Conservation (phyloP, 2,797 vertebrate species). For the Scomberomorus guttatus region DNA sequence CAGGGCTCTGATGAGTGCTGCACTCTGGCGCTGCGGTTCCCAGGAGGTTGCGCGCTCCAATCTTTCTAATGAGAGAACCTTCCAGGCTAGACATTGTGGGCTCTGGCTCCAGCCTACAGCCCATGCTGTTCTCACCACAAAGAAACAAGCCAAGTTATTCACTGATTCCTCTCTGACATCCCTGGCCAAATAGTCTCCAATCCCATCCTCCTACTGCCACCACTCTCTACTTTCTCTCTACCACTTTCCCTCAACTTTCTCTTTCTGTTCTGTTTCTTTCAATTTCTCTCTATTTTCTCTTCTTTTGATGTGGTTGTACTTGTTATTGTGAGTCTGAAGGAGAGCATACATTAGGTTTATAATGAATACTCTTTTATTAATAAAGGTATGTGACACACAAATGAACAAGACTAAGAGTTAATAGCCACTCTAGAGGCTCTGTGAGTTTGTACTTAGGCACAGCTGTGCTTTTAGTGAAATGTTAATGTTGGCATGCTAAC, state of each 20-base stretch:
- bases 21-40: slow-evolving; percentile 66
- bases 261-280: slow-evolving; percentile 55
- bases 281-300: slow-evolving; percentile 45
- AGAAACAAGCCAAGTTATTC: slow-evolving; percentile 84
- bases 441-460: too few relatives aligned
- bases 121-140: slow-evolving; percentile 86
- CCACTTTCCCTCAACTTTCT: slow-evolving; percentile 47
- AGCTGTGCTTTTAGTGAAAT: neutral
- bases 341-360: neutral
- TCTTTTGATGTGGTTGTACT: slow-evolving; percentile 45
- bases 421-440: too few relatives aligned
- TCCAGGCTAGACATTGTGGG: slow-evolving; percentile 86
- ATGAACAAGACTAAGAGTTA: neutral
- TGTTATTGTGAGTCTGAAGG: slow-evolving; percentile 38
- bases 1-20: slow-evolving; percentile 65
- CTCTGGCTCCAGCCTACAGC: slow-evolving; percentile 81
- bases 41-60: slow-evolving; percentile 77
- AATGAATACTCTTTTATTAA: slow-evolving; percentile 13
- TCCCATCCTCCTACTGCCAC: slow-evolving; percentile 72
- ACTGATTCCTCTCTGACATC: slow-evolving; percentile 83
- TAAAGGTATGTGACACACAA: neutral
- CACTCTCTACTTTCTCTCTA: slow-evolving; percentile 63
- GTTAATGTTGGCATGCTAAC: too few relatives aligned
- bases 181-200: slow-evolving; percentile 76
- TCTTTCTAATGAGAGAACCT: slow-evolving; percentile 86